Evolutionary conservation across 2,113 vertebrate genomes (phyloP), one percentile per base, ranked within the genome.

Genomic region (Cephalopterus ornatus): DNA sequence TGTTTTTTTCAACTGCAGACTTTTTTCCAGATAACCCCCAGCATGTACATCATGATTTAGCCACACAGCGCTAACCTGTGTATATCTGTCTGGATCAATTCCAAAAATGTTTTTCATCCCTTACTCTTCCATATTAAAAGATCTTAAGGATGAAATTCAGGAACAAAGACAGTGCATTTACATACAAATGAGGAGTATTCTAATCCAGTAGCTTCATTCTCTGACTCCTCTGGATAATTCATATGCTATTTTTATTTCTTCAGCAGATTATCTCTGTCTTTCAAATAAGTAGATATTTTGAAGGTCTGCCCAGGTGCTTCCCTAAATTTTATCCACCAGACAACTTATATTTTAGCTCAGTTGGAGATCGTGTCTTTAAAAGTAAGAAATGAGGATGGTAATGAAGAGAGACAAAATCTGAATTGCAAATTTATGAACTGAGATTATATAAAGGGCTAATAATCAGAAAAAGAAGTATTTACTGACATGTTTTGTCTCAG

Each of bases 161-260:
- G 41, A 88, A 92, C 27, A 93, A 62, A 88, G 79, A 46, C 5
- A 76, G 75, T 6, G 49, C 26, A 93, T 93, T 72, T 93, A 71
- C 92, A 97, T 84, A 93, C 49, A 92, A 92, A 93, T 92, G 73
- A 96, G 72, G 42, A 93, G 23, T 24, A 71, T 55, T 86, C 73
- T 91, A 95, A 92, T 93, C 92, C 21, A 2, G 22, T 44, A 61
- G 35, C 35, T 93, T 84, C 37, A 68, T 78, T 81, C 47, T 52
- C 72, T 82, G 49, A 24, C 68, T 94, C 44, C 68, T 88, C 90
- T 79, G 58, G 68, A 50, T 81, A 94, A 91, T 78, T 90, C 88
- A 49, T 52, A 89, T 11, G 59, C 77, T 96, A 85, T 95, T 97
- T 95, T 90, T 84, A 96, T 65, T 94, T 84, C 76, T 86, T 83